These are phyloP conservation scores for Megalurothrips usitatus DNA, from an alignment of 2,888 invertebrate species.

Conservation along the genomic window DNA sequence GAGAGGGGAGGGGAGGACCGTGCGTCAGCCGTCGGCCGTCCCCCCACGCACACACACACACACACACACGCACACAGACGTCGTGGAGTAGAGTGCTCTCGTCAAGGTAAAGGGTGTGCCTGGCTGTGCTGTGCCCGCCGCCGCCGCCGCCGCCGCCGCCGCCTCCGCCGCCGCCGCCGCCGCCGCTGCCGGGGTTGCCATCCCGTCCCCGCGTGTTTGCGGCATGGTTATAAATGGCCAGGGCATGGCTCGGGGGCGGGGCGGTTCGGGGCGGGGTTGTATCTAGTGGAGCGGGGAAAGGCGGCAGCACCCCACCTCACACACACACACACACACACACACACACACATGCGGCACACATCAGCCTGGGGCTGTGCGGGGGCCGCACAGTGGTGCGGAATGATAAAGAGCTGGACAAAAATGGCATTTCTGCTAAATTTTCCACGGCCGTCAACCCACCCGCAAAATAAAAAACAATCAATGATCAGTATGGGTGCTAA, in stretches of 20 bases:
- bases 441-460: not conserved
- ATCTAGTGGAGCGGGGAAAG: not conserved
- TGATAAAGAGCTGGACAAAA: conserved; percentile 1
- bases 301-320: not conserved
- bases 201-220: not conserved
- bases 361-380: not conserved
- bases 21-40: not conserved
- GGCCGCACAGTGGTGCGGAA: not conserved
- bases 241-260: not conserved
- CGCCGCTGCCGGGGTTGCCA: no score
- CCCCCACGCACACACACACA: no score
- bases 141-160: no score
- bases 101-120: no score
- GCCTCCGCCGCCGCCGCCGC: no score
- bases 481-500: no score
- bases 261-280: no score
- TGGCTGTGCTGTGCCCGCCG: no score
- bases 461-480: not conserved
- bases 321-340: no score
- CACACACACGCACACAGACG: no score
- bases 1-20: not conserved
- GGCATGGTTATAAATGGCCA: conserved; percentile 6
- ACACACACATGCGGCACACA: not conserved
- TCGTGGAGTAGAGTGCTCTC: no score
- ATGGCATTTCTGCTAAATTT: not conserved